A percentile compares a stretch with the other conserved stretches of the same genome.
Conservation (phyloP, 2,797 vertebrate genomes). For the Microctenopoma steveboyesi region DNA sequence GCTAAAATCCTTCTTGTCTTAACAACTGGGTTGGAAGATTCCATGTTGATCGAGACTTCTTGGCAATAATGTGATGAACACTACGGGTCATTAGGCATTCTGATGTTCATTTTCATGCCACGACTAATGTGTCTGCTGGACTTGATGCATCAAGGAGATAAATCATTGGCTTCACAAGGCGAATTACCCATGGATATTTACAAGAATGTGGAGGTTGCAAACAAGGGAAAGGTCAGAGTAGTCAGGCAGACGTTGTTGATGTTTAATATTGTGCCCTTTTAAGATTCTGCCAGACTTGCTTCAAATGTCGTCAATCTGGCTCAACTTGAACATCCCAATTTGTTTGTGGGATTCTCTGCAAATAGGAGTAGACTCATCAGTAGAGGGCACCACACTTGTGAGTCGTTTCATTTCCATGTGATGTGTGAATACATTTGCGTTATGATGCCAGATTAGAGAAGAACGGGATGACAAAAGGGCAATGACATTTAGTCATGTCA, state of each 20-base stretch:
- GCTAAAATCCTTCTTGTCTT: background rate
- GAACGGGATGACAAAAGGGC: background rate
- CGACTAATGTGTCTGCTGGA: constrained; percentile 64
- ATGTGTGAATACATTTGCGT: constrained; percentile 14
- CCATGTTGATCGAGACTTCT: constrained; percentile 42
- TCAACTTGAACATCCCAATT: constrained; percentile 35
- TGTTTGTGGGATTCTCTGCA: constrained; percentile 35
- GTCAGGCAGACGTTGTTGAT: constrained; percentile 60
- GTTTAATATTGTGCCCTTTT: constrained; percentile 76
- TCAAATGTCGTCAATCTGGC: constrained; percentile 62
- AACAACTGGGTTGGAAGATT: constrained; percentile 19
- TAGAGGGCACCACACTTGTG: constrained; percentile 28
- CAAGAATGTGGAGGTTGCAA: constrained; percentile 66
- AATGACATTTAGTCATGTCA: background rate
- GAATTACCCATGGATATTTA: constrained; percentile 74
- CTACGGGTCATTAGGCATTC: constrained; percentile 64
- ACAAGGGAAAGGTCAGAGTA: constrained; percentile 75
- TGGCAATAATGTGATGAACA: constrained; percentile 36
- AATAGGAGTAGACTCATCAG: constrained; percentile 10
- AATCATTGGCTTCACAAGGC: constrained; percentile 68
- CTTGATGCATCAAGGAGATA: constrained; percentile 68
- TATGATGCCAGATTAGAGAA: background rate
- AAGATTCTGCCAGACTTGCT: constrained; percentile 46
- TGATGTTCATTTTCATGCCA: constrained; percentile 61
- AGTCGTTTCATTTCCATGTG: constrained; percentile 19